Evolutionary conservation across 2,797 vertebrate genomes (phyloP), one percentile per base, ranked within the genome.

Genomic region (Picus viridis): DNA sequence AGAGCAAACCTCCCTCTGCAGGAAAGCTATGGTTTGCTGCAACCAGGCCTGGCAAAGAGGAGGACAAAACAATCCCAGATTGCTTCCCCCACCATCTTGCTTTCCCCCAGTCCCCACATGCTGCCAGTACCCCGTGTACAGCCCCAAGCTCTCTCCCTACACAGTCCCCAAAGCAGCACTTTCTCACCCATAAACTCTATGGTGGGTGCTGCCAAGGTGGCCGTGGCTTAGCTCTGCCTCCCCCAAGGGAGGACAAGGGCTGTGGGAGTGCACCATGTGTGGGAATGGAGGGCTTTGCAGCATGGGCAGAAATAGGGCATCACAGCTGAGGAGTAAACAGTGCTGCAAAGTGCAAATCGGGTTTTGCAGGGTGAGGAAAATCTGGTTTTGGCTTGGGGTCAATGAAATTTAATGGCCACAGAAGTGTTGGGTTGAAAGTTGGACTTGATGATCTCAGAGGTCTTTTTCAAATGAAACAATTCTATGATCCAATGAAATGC

Each of bases 261-360:
- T 43, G 3, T 0, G 7, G 29, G 47, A 36, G 58, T 72, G 63
- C 22, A 7, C 1, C 1, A 2, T 3, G 32, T 20, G 69, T 5
- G 7, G 39, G 45, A 77, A 75, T 7, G 3, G 32, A 45, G 9
- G 54, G 41, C n/a, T 22, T 27, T 39, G 84, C 68, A 53, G 81
- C 1, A 3, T 2, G 23, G 9, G 9, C 43, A 54, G 24, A 58
- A 49, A 74, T 0, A 10, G 61, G n/a, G 23, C 54, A 58, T 13
- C 67, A 61, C 20, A 5, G 81, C n/a, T 5, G 16, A 76, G 26
- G 41, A 75, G 20, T 9, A 49, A 57, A 57, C 18, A 6, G 23
- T 0, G 15, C 51, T 65, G 12, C 67, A 13, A 14, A 30, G 71
- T 56, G 6, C n/a, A 47, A 41, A 26, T 5, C 30, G 10, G 34